Percentiles rank a stretch among this genome's conserved stretches.
phyloP scores from a whole-genome alignment of 37 sponge, comb jelly and placozoan genomes.

The Eunapius fragilis region DNA sequence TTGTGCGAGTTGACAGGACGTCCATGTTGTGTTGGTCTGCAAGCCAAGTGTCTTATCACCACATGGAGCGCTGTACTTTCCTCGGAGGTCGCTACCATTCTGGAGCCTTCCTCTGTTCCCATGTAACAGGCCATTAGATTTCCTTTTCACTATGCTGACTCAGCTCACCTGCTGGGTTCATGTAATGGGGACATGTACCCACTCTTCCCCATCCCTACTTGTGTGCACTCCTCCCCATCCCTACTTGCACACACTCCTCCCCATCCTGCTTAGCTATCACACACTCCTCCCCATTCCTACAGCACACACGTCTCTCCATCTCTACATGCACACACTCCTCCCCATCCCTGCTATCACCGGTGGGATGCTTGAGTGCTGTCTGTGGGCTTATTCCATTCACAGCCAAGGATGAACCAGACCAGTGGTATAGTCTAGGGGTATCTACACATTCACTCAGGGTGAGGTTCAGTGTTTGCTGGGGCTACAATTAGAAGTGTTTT shows the following conservation, averaged over 20 bases:
- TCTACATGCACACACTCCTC: background rate
- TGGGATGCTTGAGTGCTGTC: constrained; percentile 80
- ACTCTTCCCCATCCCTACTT: too few species aligned
- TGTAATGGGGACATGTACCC: too few species aligned
- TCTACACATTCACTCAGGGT: constrained; percentile 65
- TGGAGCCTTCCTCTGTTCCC: constrained; percentile 82
- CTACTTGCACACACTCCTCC: too few species aligned
- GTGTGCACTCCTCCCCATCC: too few species aligned
- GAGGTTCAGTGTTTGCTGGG: background rate
- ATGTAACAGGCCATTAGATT: too few species aligned
- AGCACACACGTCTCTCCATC: background rate
- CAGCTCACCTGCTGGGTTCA: too few species aligned
- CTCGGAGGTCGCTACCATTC: constrained; percentile 79
- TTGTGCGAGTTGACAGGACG: constrained; percentile 83
- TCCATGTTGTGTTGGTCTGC: constrained; percentile 91
- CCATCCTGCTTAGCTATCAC: background rate
- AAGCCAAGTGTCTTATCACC: constrained; percentile 86
- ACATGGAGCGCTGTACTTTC: constrained; percentile 83
- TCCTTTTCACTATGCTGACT: too few species aligned
- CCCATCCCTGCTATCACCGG: constrained; percentile 24
- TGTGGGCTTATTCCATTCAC: constrained; percentile 91
- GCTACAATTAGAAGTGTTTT: too few species aligned
- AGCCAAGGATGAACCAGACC: constrained; percentile 73
- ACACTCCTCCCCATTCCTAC: too few species aligned
- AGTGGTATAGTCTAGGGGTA: constrained; percentile 83